Evolutionary conservation across 2,113 vertebrate species (phyloP).

Genomic region (Cynoglossus semilaevis): DNA sequence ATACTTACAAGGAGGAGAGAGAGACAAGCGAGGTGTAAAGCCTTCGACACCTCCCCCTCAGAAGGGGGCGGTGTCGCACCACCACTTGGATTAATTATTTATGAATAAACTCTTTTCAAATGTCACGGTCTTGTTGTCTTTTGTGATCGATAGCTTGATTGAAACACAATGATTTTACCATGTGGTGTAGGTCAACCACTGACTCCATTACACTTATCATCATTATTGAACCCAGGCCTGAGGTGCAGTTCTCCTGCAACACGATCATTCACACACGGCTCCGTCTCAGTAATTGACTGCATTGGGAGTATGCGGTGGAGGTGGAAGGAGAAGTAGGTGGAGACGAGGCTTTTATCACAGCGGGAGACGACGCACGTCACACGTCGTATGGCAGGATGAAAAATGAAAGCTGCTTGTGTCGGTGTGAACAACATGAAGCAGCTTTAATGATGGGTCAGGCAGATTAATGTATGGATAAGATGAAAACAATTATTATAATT

Average conservation of each 20-base stretch:
- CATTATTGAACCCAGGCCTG: slow-evolving; percentile 21
- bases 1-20: too few species aligned
- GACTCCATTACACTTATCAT: slow-evolving; percentile 39
- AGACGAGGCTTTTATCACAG: not conserved
- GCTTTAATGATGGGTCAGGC: slow-evolving; percentile 25
- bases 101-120: slow-evolving; percentile 63
- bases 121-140: slow-evolving; percentile 13
- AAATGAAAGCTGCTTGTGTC: slow-evolving; percentile 1
- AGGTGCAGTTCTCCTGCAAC: slow-evolving; percentile 18
- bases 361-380: not conserved
- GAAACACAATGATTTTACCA: slow-evolving; percentile 7
- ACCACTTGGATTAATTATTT: slow-evolving; percentile 37
- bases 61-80: slow-evolving; percentile 1
- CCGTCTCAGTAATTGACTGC: slow-evolving; percentile 38
- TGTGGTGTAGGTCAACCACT: slow-evolving; percentile 1
- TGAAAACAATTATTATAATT: too few species aligned
- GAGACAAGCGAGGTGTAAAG: not conserved
- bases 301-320: slow-evolving; percentile 12
- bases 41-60: not conserved
- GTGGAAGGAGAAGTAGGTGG: not conserved
- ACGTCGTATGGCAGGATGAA: slow-evolving; percentile 3
- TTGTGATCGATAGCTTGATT: slow-evolving; percentile 35
- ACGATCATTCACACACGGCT: slow-evolving; percentile 30
- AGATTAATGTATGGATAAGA: not conserved
- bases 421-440: not conserved